Conservation (phyloP, 1,140 invertebrate species). For the Schlechtendalia chinensis region DNA sequence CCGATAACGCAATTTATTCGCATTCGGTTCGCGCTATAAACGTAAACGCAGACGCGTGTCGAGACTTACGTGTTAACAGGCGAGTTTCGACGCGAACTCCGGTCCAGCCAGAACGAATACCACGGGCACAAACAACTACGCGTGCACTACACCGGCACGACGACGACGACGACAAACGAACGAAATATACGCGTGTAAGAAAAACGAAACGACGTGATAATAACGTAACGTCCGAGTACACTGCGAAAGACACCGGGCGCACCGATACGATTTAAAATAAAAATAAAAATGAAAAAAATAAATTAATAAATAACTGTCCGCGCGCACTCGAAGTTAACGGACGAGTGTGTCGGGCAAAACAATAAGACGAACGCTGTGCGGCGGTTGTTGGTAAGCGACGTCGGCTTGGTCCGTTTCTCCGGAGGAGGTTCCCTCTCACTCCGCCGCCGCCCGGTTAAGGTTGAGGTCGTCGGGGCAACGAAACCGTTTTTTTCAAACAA, state of each 20-base stretch:
- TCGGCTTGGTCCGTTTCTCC: constrained; percentile 24
- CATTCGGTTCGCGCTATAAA: no score
- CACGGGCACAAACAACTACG: background rate
- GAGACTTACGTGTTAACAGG: background rate
- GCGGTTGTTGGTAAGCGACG: background rate
- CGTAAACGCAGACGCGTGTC: no score
- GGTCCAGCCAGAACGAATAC: background rate
- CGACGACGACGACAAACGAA: background rate
- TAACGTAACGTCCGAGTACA: background rate
- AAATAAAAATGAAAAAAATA: no score
- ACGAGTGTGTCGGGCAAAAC: constrained; percentile 38
- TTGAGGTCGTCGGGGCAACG: constrained; percentile 46
- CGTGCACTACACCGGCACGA: background rate
- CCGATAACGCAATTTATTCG: no score
- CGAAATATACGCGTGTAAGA: background rate
- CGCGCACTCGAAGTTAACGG: constrained; percentile 34
- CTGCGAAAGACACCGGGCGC: background rate
- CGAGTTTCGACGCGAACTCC: background rate
- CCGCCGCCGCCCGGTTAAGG: constrained; percentile 26
- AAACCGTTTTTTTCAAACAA: constrained; percentile 20
- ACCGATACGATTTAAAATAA: background rate
- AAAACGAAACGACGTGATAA: background rate
- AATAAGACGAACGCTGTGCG: constrained; percentile 16
- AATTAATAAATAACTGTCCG: no score
- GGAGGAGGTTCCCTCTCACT: constrained; percentile 40